Base-by-base conservation (phyloP, 2,888 invertebrate genomes). In the Lepeophtheirus nordmannii region DNA sequence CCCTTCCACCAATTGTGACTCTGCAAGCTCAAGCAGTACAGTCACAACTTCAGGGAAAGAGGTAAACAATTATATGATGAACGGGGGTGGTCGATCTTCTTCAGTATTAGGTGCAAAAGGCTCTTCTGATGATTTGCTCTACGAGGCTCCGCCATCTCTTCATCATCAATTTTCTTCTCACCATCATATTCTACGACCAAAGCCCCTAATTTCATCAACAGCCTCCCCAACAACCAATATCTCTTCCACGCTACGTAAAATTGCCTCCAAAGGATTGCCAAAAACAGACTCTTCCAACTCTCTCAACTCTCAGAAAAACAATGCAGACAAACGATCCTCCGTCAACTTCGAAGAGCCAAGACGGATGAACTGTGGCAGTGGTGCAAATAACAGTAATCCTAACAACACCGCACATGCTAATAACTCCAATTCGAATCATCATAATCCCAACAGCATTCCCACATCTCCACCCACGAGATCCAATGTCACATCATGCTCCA, bases 291-390 rank as follows among this genome's bases (percentile, higher is more conserved):
- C 65, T 20, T 23, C 20, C 58, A 56, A 65, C 39, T 65, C 65
- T 58, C 12, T 65, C 23, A 58, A n/a, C 65, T 65, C 65, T n/a
- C 56, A 65, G 17, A 56, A 23, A 20, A 30, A 30, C 58, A 41
- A 41, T 10, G 37, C 22, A 14, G 38, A 38, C 20, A 58, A 58
- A 23, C 58, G 65, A 37, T 17, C 65, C 58, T 65, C 65, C 11
- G 65, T 65, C n/a, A 57, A 56, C 10, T 65, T 65, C 17, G 65
- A 65, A 20, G 65, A 65, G 20, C 65, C 65, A 9, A 37, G 39
- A 17, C 22, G 41, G 10, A 61, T 23, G 30, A 41, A 41, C 41
- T 10, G 10, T 10, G 53, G 53, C 14, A 46, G 2, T 17, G 17
- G 17, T 46, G 53, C n/a, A 5, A 17, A 17, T 8, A 17, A 17